Conservation (phyloP, 2,113 vertebrate genomes). For the Leucopternis melanops region DNA sequence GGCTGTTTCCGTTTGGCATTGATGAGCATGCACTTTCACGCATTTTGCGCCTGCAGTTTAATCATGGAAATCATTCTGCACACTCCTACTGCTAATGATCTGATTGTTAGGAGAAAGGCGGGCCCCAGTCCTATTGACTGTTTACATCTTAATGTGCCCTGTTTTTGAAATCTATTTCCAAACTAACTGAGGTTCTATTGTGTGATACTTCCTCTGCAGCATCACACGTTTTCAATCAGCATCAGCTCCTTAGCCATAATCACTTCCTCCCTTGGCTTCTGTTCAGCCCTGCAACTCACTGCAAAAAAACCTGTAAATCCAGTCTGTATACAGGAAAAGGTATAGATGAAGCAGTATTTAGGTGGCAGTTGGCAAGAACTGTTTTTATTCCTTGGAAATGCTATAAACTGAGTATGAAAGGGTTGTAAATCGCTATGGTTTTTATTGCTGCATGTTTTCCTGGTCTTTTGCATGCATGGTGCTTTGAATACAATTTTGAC, state of each 20-base stretch:
- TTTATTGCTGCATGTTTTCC: neutral
- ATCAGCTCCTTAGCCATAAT: neutral
- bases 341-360: neutral
- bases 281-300: neutral
- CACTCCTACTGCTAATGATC: neutral
- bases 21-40: neutral
- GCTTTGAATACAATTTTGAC: neutral
- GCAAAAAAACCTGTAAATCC: neutral
- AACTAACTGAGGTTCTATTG: slow-evolving; percentile 1
- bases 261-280: slow-evolving; percentile 37
- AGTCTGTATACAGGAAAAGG: neutral
- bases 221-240: slow-evolving; percentile 1
- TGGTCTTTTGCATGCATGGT: neutral
- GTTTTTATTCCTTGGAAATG: neutral
- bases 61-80: neutral
- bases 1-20: neutral
- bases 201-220: slow-evolving; percentile 5
- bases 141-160: neutral
- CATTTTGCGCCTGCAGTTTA: neutral
- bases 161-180: neutral
- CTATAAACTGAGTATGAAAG: neutral
- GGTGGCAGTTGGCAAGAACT: neutral
- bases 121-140: neutral
- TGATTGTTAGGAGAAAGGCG: neutral
- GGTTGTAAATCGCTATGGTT: neutral